Conservation (phyloP, 2,797 vertebrate species). For the Dermochelys coriacea region DNA sequence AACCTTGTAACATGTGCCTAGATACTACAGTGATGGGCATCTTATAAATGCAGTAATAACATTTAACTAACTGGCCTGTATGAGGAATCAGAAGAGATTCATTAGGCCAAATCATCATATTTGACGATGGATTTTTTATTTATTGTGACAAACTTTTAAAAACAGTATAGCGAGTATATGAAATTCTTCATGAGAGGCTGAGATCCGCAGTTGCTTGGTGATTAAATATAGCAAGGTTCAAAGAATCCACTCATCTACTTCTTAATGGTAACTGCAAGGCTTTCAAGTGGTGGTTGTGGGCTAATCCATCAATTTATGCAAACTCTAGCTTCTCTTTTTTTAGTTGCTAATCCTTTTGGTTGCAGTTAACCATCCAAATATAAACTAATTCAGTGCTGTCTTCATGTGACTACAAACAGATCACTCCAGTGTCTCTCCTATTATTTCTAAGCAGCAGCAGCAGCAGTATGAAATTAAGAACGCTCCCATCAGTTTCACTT, state of each 20-base stretch:
- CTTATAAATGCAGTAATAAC: background rate
- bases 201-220: background rate
- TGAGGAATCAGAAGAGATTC: background rate
- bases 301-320: background rate
- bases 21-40: background rate
- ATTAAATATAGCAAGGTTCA: background rate
- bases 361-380: background rate
- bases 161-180: background rate
- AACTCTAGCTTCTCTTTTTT: background rate
- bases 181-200: background rate
- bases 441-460: background rate
- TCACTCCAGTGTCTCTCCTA: background rate
- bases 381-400: background rate
- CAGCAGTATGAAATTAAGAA: background rate
- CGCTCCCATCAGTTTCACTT: constrained; percentile 24
- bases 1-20: background rate
- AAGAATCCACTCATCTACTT: background rate
- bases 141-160: background rate
- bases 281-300: background rate
- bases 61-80: constrained; percentile 1
- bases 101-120: background rate
- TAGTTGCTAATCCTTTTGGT: background rate
- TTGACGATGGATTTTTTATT: background rate
- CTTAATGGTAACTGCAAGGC: background rate
- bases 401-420: background rate